These are phyloP conservation scores for Psix sp. DNA, from an alignment of 1,140 invertebrate genomes.

Conservation along the genomic window DNA sequence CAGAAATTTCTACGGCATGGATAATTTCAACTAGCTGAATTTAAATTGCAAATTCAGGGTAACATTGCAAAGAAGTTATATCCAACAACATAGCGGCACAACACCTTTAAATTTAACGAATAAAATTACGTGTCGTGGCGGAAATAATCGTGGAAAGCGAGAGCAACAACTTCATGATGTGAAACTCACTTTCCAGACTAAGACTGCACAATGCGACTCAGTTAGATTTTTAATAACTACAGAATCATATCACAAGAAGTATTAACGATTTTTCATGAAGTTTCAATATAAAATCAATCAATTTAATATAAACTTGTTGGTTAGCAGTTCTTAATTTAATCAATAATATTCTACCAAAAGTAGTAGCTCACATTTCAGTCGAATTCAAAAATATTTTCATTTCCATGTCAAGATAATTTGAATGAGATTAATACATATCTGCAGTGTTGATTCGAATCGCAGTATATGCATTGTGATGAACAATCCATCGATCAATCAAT, in stretches of 20 bases:
- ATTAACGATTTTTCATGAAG: conserved; percentile 2
- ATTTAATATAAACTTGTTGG: too few relatives aligned
- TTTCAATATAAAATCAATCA: background rate
- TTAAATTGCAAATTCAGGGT: conserved; percentile 18
- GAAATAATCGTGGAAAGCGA: conserved; percentile 22
- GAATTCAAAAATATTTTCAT: too few relatives aligned
- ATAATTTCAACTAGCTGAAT: conserved; percentile 22
- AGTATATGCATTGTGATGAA: background rate
- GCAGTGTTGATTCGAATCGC: conserved; percentile 5
- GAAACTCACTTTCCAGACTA: background rate
- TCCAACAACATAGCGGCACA: background rate
- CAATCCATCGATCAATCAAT: conserved; percentile 15
- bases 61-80: conserved; percentile 13
- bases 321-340: too few relatives aligned
- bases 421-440: background rate
- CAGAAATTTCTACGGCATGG: conserved; percentile 9
- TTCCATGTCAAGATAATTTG: too few relatives aligned
- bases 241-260: conserved; percentile 6
- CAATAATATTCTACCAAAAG: too few relatives aligned
- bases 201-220: conserved; percentile 2
- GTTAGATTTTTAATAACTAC: conserved; percentile 7
- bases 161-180: conserved; percentile 9
- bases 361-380: too few relatives aligned
- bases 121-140: conserved; percentile 30
- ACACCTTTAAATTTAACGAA: conserved; percentile 32